These are phyloP conservation scores for Chymomyza procnemis DNA, from an alignment of 2,888 invertebrate species.

Conservation along the genomic window DNA sequence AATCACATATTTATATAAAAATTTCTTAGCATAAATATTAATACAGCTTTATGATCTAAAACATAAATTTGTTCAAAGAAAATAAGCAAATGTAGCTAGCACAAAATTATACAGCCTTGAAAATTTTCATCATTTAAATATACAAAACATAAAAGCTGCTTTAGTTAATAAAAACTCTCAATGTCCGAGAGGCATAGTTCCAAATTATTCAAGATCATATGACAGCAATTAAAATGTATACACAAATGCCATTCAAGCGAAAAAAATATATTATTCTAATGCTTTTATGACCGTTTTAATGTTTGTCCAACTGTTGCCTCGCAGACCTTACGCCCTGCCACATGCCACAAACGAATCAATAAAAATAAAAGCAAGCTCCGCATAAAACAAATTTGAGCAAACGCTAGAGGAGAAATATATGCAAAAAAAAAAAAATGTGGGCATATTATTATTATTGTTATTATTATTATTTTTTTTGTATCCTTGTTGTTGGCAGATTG, in stretches of 20 bases:
- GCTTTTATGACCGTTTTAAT: not conserved
- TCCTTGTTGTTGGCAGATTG: constrained; percentile 23
- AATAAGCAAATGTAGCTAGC: not conserved
- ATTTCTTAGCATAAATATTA: not conserved
- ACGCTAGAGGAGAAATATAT: not conserved
- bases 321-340: constrained; percentile 59
- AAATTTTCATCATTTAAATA: not conserved
- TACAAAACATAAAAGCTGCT: not conserved
- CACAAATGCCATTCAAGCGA: not conserved
- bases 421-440: not conserved
- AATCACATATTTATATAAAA: not conserved
- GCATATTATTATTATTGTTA: constrained; percentile 1
- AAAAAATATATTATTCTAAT: not conserved
- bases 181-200: not conserved
- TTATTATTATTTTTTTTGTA: constrained; percentile 4
- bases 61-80: not conserved
- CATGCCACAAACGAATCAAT: not conserved
- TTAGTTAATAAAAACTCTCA: not conserved
- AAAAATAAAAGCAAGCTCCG: not conserved
- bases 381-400: not conserved
- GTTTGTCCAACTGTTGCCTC: constrained; percentile 34
- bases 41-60: not conserved
- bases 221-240: not conserved
- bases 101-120: not conserved
- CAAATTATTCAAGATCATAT: not conserved